Evolutionary conservation across 1,140 invertebrate genomes (phyloP), one percentile per base, ranked within the genome.

Genomic region (Nylanderia fulva): DNA sequence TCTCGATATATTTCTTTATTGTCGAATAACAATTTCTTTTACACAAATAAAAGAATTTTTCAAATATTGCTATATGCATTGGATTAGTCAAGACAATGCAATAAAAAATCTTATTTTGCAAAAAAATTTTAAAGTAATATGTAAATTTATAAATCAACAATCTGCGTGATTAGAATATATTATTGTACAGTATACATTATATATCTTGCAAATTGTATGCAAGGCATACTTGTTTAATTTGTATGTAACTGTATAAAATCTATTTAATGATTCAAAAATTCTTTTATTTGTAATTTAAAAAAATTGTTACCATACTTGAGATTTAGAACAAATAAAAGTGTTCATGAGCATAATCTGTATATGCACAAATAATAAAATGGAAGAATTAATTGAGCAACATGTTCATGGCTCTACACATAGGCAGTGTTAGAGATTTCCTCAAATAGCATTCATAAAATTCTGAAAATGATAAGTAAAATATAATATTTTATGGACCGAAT

Each of bases 301-400:
- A 13, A 48, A 48, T 89, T 90, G 87, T 90, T 89, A 85, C 45
- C 71, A 80, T 82, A 79, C 72, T 85, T 87, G 84, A 90, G 63
- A 87, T 83, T 87, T 42, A 52, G 87, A 82, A 87, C 45, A 89
- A 64, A 68, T 84, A 84, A 21, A 86, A 77, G 64, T 71, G 68
- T 60, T 75, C 77, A 56, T 21, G 36, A 66, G n/a, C 74, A 60
- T 68, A 72, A n/a, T 69, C 39, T 86, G 45, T 63, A 71, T 48
- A 89, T 39, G 71, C n/a, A 54, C 1, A 82, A 85, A 82, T 9
- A 76, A 72, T 24, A 75, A 21, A 87, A 39, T 85, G 85, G 85
- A 89, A 89, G 87, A 89, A 89, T 89, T 80, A 89, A 89, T 89
- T 87, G 88, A 90, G 87, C 88, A 90, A 85, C 87, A 89, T 48